phyloP scores from a whole-genome alignment of 2,113 vertebrate genomes.

The Protomyctophum bolini region DNA sequence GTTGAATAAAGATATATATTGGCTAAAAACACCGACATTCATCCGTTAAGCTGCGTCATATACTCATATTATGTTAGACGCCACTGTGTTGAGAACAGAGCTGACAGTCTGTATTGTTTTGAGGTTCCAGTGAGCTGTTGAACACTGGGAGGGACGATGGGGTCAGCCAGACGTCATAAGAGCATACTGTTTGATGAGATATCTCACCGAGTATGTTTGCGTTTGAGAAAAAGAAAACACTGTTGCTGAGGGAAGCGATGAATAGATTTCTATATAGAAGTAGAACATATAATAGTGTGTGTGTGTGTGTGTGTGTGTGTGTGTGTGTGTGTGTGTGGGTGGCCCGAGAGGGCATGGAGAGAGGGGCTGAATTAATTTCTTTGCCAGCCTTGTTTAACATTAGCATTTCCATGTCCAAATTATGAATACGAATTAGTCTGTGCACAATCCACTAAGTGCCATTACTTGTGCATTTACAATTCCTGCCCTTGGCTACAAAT shows the following conservation, averaged over 20 bases:
- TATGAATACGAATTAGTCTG: constrained; percentile 25
- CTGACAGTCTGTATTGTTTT: neutral
- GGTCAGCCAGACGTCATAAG: constrained; percentile 17
- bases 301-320: neutral
- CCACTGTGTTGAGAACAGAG: constrained; percentile 5
- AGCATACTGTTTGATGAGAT: constrained; percentile 38
- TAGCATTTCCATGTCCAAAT: neutral
- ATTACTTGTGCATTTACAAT: constrained; percentile 4
- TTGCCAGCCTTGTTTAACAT: neutral
- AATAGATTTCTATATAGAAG: constrained; percentile 42
- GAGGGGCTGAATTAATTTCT: neutral
- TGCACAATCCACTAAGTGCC: neutral
- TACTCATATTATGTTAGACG: neutral
- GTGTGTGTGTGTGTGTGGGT: constrained; percentile 19
- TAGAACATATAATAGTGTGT: constrained; percentile 21
- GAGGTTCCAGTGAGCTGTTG: constrained; percentile 18
- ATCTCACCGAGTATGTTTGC: constrained; percentile 22
- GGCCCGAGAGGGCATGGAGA: constrained; percentile 22
- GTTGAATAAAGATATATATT: neutral
- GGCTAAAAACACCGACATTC: neutral
- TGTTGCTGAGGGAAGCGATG: constrained; percentile 6
- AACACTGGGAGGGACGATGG: neutral
- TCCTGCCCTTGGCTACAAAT: neutral
- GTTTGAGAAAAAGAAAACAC: constrained; percentile 1
- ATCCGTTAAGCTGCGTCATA: too few species aligned